Base-by-base conservation (phyloP, 1,140 invertebrate species). In the Drosophila sp. region DNA sequence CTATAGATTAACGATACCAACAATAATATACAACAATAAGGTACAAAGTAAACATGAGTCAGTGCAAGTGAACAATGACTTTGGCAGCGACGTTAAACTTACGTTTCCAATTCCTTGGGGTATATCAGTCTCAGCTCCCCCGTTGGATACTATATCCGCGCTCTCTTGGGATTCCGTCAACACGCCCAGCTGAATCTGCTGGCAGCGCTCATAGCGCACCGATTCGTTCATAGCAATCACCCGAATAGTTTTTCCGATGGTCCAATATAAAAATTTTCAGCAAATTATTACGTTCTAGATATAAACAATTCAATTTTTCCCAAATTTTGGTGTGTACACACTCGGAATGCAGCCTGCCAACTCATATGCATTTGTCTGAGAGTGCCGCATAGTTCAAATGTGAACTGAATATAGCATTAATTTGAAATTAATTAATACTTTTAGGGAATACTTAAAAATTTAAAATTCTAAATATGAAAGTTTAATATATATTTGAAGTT, bases 1-100 rank as follows among this genome's bases (percentile, higher is more conserved):
- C 46, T 50, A 78, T 50, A 94, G 93, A 93, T 94, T 16, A 4
- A 25, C 8, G 18, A 36, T 21, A 16, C 6, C 4, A 21, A 45
- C n/a, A 45, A 58, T 6, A 9, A 27, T n/a, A n/a, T n/a, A n/a
- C n/a, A n/a, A n/a, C n/a, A 66, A 66, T 61, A 11, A 2, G 21
- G 29, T n/a, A n/a, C 27, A 46, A 64, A 16, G 4, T 13, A 4
- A 29, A 56, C 2, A 72, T 87, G 82, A 89, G 83, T 87, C 82
- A 87, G 77, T 45, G 18, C 29, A n/a, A 43, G 54, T 62, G 48
- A 78, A 66, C 27, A 64, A 61, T 67, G 64, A 69, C 48, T 63
- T 63, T 9, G 11, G 32, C 16, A 57, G 13, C 27, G 13, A 53
- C 27, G 5, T 53, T 53, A 0, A 25, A 77, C 84, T 80, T 90